Conservation (phyloP, 2,888 invertebrate species). For the Drosophila seclusa region DNA sequence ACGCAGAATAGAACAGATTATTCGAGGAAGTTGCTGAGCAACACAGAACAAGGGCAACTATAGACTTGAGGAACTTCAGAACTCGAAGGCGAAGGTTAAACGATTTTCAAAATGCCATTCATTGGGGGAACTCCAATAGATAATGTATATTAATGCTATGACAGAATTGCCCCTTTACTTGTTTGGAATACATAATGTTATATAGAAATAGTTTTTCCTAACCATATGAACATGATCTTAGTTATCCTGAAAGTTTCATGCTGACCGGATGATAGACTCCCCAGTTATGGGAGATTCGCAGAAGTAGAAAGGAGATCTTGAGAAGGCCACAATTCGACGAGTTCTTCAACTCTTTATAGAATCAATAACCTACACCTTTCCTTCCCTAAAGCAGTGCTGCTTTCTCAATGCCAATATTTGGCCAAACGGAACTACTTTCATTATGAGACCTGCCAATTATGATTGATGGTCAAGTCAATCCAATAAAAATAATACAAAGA, state of each 20-base stretch:
- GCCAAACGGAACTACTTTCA: constrained; percentile 59
- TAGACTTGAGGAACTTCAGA: constrained; percentile 31
- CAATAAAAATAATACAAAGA: constrained; percentile 12
- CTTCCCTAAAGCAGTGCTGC: constrained; percentile 18
- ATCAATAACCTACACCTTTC: constrained; percentile 8
- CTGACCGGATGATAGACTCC: background rate
- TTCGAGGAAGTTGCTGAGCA: constrained; percentile 48
- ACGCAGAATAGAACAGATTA: constrained; percentile 36
- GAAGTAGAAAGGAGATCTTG: background rate
- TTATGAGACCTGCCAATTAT: constrained; percentile 51
- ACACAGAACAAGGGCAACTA: constrained; percentile 39
- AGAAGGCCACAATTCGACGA: constrained; percentile 9
- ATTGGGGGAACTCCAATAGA: constrained; percentile 1
- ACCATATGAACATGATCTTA: background rate
- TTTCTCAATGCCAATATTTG: constrained; percentile 53
- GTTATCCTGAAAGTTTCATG: background rate
- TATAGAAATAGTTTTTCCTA: background rate
- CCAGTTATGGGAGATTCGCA: background rate
- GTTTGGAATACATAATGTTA: background rate
- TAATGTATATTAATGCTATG: background rate
- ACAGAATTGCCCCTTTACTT: background rate
- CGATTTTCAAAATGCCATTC: constrained; percentile 10
- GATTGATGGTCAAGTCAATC: constrained; percentile 59
- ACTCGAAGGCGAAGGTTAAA: constrained; percentile 24
- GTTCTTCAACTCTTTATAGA: background rate